These are phyloP conservation scores for Apogon hyalosoma DNA, from an alignment of 2,797 vertebrate genomes.

Conservation along the genomic window DNA sequence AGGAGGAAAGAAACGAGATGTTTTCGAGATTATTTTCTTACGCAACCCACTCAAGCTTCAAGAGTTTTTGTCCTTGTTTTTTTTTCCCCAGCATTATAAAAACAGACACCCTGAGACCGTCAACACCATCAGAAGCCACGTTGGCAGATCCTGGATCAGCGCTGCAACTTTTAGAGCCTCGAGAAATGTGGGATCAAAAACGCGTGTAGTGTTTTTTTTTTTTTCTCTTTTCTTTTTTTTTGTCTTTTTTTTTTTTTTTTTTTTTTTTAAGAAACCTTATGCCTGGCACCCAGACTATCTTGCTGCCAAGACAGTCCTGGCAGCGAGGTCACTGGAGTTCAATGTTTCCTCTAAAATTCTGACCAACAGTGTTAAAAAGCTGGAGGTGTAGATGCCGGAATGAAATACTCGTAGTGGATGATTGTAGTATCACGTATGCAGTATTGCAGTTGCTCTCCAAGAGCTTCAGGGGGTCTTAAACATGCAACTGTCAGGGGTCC, in stretches of 20 bases:
- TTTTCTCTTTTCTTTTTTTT: slow-evolving; percentile 24
- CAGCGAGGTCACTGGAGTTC: slow-evolving; percentile 62
- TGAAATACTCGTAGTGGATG: slow-evolving; percentile 62
- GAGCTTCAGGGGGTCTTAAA: slow-evolving; percentile 41
- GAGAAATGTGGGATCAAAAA: slow-evolving; percentile 70
- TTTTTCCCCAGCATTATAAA: slow-evolving; percentile 28
- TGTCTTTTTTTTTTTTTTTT: slow-evolving; percentile 31
- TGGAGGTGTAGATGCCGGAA: slow-evolving; percentile 59
- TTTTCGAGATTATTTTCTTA: background rate
- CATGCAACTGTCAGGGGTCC: slow-evolving; percentile 39
- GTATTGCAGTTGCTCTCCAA: slow-evolving; percentile 67
- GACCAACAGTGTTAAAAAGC: slow-evolving; percentile 43
- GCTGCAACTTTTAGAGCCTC: slow-evolving; percentile 57
- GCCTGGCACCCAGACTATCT: slow-evolving; percentile 52
- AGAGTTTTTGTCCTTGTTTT: background rate
- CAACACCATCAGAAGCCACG: slow-evolving; percentile 9
- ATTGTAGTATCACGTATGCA: slow-evolving; percentile 51
- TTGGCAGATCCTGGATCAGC: slow-evolving; percentile 63
- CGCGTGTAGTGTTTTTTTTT: slow-evolving; percentile 58
- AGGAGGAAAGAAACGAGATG: slow-evolving; percentile 36
- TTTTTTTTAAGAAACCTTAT: slow-evolving; percentile 55
- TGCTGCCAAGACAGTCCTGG: slow-evolving; percentile 40
- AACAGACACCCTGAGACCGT: slow-evolving; percentile 42
- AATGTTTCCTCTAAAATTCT: slow-evolving; percentile 76
- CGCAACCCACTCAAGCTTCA: slow-evolving; percentile 9